A percentile compares a stretch with the other conserved stretches of the same genome.
Evolutionary conservation across 2,888 invertebrate genomes (phyloP).

Genomic region (Mythimna ferrago): DNA sequence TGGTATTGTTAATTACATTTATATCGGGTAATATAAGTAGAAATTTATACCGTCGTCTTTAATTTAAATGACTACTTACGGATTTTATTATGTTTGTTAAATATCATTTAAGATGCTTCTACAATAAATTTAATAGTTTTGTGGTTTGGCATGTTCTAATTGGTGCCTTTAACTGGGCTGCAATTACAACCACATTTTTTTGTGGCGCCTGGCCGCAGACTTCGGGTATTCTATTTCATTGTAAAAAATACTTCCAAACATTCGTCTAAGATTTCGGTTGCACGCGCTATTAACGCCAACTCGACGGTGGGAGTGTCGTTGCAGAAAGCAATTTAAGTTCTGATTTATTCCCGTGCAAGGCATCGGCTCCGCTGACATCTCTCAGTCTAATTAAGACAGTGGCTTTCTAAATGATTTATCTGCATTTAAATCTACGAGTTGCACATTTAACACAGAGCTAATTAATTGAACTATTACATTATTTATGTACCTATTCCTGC

Average conservation of each 20-base stretch:
- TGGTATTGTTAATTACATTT: slow-evolving; percentile 80
- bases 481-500: slow-evolving; percentile 32
- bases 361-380: slow-evolving; percentile 84
- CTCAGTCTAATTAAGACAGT: slow-evolving; percentile 85
- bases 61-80: slow-evolving; percentile 74
- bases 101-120: slow-evolving; percentile 71
- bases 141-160: slow-evolving; percentile 75
- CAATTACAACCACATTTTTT: slow-evolving; percentile 76
- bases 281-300: slow-evolving; percentile 89
- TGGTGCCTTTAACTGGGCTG: slow-evolving; percentile 73
- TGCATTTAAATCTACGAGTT: slow-evolving; percentile 70
- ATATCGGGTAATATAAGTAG: slow-evolving; percentile 72
- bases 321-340: slow-evolving; percentile 88
- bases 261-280: slow-evolving; percentile 86
- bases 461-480: slow-evolving; percentile 65
- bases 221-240: slow-evolving; percentile 78
- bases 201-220: slow-evolving; percentile 81
- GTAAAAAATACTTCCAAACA: slow-evolving; percentile 84
- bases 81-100: slow-evolving; percentile 69
- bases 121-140: slow-evolving; percentile 71
- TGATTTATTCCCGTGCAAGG: slow-evolving; percentile 85
- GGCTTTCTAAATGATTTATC: slow-evolving; percentile 83
- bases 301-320: slow-evolving; percentile 87
- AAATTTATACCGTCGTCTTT: slow-evolving; percentile 71
- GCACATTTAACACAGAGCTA: slow-evolving; percentile 55